Conservation (phyloP, 2,113 vertebrate genomes). For the Scolopax mira region DNA sequence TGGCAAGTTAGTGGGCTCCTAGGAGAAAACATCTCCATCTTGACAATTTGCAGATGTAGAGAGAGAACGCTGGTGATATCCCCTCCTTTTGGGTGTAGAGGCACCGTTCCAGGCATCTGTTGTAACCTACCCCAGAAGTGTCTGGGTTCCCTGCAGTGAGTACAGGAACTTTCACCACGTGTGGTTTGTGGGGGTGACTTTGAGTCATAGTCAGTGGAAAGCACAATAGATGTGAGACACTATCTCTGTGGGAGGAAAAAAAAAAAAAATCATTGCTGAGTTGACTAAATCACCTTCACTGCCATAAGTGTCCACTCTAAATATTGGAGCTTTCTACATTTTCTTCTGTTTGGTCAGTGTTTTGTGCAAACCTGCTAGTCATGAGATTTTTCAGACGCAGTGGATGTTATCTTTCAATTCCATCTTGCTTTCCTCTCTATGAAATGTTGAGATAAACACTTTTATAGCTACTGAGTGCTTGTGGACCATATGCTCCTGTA, state of each 20-base stretch:
- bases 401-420: background rate
- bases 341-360: background rate
- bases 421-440: background rate
- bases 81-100: background rate
- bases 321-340: background rate
- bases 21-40: background rate
- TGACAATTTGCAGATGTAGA: background rate
- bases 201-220: background rate
- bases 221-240: background rate
- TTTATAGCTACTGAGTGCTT: background rate
- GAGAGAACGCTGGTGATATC: background rate
- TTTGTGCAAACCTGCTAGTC: background rate
- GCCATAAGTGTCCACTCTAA: background rate
- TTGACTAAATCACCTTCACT: background rate
- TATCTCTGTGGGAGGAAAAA: background rate
- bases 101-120: background rate
- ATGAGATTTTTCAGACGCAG: background rate
- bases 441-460: conserved; percentile 20
- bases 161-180: background rate
- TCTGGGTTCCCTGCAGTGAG: background rate
- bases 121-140: background rate
- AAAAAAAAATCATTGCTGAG: background rate
- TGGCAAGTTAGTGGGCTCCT: background rate
- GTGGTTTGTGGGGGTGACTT: background rate
- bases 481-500: conserved; percentile 4